Evolutionary conservation across 1,140 invertebrate genomes (phyloP), one percentile per base, ranked within the genome.

Genomic region (Diprion similis): DNA sequence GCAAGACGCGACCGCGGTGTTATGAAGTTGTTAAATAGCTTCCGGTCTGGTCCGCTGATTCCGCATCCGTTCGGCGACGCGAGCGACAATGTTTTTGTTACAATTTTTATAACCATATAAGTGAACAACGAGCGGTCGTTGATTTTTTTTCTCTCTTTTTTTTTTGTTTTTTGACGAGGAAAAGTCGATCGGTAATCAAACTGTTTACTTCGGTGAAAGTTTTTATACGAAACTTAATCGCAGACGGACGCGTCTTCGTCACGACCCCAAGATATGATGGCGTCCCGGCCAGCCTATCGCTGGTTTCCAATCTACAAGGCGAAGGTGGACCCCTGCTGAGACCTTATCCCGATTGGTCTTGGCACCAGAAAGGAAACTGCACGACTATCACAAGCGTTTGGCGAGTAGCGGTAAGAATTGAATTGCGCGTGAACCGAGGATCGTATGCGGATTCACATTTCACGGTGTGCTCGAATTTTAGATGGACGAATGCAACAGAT

Each of bases 401-500:
- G n/a, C 75, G 79, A 73, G 67, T 84, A 4, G 73, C 78, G 6
- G 80, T 84, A 72, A 78, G 71, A 64, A 69, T 19, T 64, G 46
- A 17, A 13, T 10, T 15, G 59, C 64, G 46, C 68, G 45, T n/a
- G 17, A 1, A 64, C 6, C 13, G 1, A 64, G 17, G 59, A 15
- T 64, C 59, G 17, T 15, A 15, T 18, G 59, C 59, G 17, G 3
- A 64, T 4, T 64, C 13, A 7, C 2, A 37, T 1, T 37, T 64
- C 17, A 64, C 59, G 17, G 59, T 64, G 17, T 15, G 0, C 0
- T 64, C 59, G 68, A 66, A 66, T 88, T 84, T 46, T 80, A 91
- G 90, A 89, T 89, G 8, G 89, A 90, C 71, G 77, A 80, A 71
- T 90, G 89, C 70, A 83, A 89, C 69, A 85, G 87, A 17, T 71